Percentiles rank a stretch among this genome's conserved stretches.
Evolutionary conservation across 2,113 vertebrate species (phyloP).

Genomic region (Menidia beryllina): DNA sequence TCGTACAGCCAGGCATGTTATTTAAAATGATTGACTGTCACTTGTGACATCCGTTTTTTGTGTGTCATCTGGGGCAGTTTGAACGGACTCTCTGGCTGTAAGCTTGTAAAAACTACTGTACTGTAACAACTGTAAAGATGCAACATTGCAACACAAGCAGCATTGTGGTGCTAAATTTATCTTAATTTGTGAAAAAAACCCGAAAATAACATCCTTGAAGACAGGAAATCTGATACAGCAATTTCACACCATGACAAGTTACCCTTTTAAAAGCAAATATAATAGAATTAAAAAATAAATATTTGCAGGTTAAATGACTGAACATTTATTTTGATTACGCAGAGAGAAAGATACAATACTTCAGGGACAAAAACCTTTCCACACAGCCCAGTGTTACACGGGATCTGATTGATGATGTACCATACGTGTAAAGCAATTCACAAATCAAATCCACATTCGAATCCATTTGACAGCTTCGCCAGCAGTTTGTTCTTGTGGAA

Average conservation of each 20-base stretch:
- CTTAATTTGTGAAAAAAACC: no score
- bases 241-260: no score
- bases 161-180: no score
- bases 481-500: slow-evolving; percentile 15
- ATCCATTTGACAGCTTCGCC: slow-evolving; percentile 17
- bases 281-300: no score
- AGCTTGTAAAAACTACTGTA: no score
- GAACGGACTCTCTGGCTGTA: not conserved
- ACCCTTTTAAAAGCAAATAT: no score
- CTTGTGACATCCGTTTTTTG: not conserved
- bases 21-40: not conserved
- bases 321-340: not conserved
- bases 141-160: no score
- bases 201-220: no score
- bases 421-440: slow-evolving; percentile 6
- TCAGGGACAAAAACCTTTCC: not conserved
- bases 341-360: not conserved
- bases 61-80: not conserved
- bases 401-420: slow-evolving; percentile 15
- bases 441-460: slow-evolving; percentile 22
- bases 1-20: not conserved
- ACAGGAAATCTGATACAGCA: no score
- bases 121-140: no score
- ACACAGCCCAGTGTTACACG: not conserved
- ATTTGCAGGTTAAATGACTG: not conserved